These are phyloP conservation scores for Xylocopa sonorina DNA, from an alignment of 1,140 invertebrate genomes.

Conservation along the genomic window DNA sequence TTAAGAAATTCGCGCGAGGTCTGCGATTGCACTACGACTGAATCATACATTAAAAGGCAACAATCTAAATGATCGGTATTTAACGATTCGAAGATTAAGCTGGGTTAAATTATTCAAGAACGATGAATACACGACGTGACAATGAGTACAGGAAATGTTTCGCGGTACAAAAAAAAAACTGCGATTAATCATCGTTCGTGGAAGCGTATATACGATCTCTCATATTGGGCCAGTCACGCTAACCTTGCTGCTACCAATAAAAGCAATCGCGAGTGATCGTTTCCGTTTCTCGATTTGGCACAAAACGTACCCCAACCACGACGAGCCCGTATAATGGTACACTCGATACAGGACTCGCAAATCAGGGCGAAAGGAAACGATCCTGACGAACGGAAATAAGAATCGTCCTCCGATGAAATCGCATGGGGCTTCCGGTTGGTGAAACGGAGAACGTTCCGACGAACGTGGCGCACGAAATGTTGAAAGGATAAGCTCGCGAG, in stretches of 20 bases:
- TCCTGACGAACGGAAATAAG: slow-evolving; percentile 1
- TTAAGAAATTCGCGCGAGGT: no score
- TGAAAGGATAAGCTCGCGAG: background rate
- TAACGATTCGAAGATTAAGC: no score
- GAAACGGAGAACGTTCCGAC: background rate
- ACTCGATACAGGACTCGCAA: background rate
- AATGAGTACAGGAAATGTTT: background rate
- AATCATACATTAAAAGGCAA: no score
- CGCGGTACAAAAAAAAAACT: background rate
- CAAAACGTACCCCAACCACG: background rate
- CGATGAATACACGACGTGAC: no score
- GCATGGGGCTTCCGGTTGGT: background rate
- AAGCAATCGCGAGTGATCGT: slow-evolving; percentile 4
- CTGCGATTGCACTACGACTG: no score
- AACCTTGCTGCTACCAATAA: slow-evolving; percentile 7
- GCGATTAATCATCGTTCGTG: slow-evolving; percentile 1
- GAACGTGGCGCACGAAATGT: background rate
- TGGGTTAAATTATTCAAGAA: no score
- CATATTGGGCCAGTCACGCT: background rate
- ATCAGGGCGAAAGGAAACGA: background rate
- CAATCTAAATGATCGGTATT: no score
- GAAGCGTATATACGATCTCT: background rate
- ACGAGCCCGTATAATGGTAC: background rate
- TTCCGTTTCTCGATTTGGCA: slow-evolving; percentile 9
- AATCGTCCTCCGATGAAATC: background rate